Evolutionary conservation across 2,113 vertebrate genomes (phyloP).

Genomic region (Ameiurus melas): DNA sequence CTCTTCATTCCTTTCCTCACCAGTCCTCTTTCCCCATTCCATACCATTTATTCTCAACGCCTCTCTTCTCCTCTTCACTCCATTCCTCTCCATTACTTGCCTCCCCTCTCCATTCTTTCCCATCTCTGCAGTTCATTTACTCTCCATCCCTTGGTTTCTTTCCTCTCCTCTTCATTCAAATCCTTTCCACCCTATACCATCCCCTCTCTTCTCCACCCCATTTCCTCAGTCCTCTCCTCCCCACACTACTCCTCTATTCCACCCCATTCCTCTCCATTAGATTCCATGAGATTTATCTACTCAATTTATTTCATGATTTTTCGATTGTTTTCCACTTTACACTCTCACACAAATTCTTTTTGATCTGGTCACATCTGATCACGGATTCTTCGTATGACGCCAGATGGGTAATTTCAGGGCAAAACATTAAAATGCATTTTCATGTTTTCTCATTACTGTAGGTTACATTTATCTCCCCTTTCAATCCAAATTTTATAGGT

Average conservation of each 20-base stretch:
- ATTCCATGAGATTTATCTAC: no score
- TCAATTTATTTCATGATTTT: no score
- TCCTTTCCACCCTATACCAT: not conserved
- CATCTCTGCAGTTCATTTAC: no score
- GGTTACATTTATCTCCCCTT: not conserved
- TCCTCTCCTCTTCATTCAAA: no score
- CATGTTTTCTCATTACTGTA: not conserved
- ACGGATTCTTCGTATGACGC: not conserved
- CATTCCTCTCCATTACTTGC: no score
- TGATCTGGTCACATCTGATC: not conserved
- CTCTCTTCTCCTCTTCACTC: no score
- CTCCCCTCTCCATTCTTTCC: not conserved
- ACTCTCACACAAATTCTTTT: no score
- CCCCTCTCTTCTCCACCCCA: not conserved
- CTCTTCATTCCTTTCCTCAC: not conserved
- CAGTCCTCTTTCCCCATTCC: not conserved
- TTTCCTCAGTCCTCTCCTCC: no score
- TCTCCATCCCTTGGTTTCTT: not conserved
- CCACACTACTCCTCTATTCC: no score
- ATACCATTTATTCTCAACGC: not conserved
- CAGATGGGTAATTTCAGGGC: not conserved
- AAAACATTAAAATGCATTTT: not conserved
- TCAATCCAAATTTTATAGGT: not conserved
- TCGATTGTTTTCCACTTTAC: no score
- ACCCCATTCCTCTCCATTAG: no score